These are phyloP conservation scores for Dryobates pubescens DNA, from an alignment of 2,797 vertebrate genomes.

Conservation along the genomic window DNA sequence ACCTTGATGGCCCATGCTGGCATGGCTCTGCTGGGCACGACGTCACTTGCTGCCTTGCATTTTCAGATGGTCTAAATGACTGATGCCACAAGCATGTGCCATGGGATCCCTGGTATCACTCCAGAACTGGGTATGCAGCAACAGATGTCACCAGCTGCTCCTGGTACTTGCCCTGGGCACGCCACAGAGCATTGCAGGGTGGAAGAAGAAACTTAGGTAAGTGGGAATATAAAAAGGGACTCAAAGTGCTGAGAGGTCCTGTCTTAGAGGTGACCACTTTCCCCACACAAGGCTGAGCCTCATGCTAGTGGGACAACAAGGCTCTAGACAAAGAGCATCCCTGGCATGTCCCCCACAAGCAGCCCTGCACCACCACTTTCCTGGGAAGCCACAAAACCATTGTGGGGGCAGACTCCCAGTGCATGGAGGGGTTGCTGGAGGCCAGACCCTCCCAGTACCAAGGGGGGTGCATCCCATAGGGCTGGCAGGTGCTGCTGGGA, in stretches of 20 bases:
- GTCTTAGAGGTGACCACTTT: background rate
- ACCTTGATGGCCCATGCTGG: rapidly evolving
- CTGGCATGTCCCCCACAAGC: rapidly evolving
- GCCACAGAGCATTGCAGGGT: rapidly evolving
- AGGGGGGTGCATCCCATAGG: rapidly evolving
- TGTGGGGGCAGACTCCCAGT: rapidly evolving
- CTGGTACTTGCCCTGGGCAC: rapidly evolving
- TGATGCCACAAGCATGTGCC: rapidly evolving
- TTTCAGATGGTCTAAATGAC: background rate
- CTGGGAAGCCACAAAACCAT: rapidly evolving
- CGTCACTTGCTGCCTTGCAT: rapidly evolving
- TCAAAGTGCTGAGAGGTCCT: background rate
- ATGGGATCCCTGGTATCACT: background rate
- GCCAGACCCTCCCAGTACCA: background rate
- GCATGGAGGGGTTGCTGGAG: background rate
- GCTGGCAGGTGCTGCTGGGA: background rate
- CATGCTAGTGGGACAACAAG: background rate
- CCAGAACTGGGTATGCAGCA: rapidly evolving
- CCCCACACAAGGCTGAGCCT: background rate
- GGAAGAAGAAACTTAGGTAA: background rate
- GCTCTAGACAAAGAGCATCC: background rate
- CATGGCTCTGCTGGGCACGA: background rate
- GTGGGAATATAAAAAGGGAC: background rate
- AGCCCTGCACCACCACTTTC: rapidly evolving
- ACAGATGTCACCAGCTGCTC: rapidly evolving